These are phyloP conservation scores for Trachops cirrhosus DNA, from an alignment of 2,797 vertebrate genomes.

Conservation along the genomic window DNA sequence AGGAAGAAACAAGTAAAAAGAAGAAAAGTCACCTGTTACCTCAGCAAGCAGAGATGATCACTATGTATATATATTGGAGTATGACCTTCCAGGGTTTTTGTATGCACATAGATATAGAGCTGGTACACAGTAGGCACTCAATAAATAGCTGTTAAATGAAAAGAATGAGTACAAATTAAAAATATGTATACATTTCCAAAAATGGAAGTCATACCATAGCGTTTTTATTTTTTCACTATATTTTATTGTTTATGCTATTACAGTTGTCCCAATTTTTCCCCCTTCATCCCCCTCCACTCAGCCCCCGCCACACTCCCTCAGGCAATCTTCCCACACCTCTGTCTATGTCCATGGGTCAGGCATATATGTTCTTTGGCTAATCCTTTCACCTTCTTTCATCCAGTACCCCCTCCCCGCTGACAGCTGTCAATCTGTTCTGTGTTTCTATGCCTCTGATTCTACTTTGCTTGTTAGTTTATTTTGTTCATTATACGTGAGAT, in stretches of 20 bases:
- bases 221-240: not conserved
- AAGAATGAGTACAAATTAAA: not conserved
- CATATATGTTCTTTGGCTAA: not conserved
- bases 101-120: not conserved
- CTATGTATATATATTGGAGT: too few species aligned
- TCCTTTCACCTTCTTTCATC: not conserved
- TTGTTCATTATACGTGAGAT: not conserved
- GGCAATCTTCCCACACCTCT: not conserved
- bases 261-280: not conserved
- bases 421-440: not conserved
- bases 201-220: not conserved
- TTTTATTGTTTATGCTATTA: not conserved
- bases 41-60: not conserved
- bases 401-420: too few species aligned
- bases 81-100: not conserved
- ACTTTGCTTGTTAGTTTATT: not conserved
- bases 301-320: not conserved
- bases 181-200: not conserved
- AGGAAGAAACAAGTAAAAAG: not conserved
- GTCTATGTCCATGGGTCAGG: not conserved
- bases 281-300: not conserved
- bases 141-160: conserved; percentile 11
- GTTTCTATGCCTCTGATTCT: not conserved
- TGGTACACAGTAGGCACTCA: not conserved
- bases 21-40: conserved; percentile 7